A percentile compares a stretch with the other conserved stretches of the same genome.
These are phyloP conservation scores for Loriculus beryllinus DNA, from an alignment of 2,797 vertebrate species.

Conservation along the genomic window DNA sequence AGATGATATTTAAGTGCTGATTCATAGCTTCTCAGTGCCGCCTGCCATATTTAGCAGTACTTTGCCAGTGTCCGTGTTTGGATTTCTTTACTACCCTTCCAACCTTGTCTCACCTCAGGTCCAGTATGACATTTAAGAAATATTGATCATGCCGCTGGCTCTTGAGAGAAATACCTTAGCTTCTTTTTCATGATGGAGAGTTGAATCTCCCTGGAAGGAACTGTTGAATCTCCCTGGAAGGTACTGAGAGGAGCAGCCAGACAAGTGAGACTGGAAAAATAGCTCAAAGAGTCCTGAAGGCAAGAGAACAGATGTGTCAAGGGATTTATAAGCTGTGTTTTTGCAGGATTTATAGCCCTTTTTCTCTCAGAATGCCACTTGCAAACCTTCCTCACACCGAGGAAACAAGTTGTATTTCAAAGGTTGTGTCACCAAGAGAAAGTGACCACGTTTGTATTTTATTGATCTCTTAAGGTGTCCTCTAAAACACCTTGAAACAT, in stretches of 20 bases:
- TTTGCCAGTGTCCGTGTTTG: neutral
- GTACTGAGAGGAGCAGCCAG: neutral
- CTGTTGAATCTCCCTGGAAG: neutral
- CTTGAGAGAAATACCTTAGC: neutral
- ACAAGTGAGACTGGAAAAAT: neutral
- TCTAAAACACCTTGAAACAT: neutral
- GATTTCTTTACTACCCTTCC: neutral
- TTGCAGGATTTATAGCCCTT: neutral
- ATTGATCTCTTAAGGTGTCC: neutral
- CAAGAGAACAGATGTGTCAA: neutral
- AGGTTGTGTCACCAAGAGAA: neutral
- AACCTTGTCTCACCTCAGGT: neutral
- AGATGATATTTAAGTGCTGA: neutral
- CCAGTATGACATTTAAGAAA: neutral
- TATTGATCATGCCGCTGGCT: neutral
- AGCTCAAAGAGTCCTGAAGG: neutral
- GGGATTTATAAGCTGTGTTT: neutral
- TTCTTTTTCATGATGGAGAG: neutral
- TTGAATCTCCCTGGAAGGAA: neutral
- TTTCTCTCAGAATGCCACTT: neutral
- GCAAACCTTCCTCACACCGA: neutral
- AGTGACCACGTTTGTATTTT: neutral
- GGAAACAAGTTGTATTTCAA: neutral
- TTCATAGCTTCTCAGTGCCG: accelerated
- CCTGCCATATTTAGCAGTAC: neutral